A percentile compares a stretch with the other conserved stretches of the same genome.
phyloP scores from a whole-genome alignment of 2,797 vertebrate genomes.

The Phyllotis vaccarum region DNA sequence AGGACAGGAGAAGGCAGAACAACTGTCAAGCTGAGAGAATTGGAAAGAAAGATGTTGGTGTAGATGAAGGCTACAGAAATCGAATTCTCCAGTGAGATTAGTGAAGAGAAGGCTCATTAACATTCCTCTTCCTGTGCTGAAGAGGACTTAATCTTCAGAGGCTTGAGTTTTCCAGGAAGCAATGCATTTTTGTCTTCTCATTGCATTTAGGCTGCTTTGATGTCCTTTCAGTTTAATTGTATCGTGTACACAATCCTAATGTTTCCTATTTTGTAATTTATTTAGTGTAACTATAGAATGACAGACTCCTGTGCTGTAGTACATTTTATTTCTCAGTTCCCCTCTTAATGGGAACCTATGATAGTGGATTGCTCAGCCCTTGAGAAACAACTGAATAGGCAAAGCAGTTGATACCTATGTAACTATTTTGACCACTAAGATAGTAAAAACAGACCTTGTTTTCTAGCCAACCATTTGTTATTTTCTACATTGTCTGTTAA shows the following conservation, averaged over 20 bases:
- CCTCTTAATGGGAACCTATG: constrained; percentile 35
- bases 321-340: constrained; percentile 13
- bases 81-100: background rate
- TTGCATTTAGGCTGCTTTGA: accelerated
- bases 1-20: no score
- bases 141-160: background rate
- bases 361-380: constrained; percentile 10
- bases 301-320: background rate
- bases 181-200: background rate
- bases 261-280: constrained; percentile 28
- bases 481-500: background rate
- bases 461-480: constrained; percentile 41
- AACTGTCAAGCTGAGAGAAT: background rate
- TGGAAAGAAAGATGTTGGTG: background rate
- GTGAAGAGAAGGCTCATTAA: background rate
- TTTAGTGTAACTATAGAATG: background rate
- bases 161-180: background rate
- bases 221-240: constrained; percentile 35
- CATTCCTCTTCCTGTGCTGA: background rate
- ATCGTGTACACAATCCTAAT: constrained; percentile 17
- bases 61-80: background rate
- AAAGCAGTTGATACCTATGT: constrained; percentile 15
- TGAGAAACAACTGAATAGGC: constrained; percentile 31
- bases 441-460: constrained; percentile 49
- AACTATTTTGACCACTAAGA: constrained; percentile 49